Evolutionary conservation across 2,797 vertebrate genomes (phyloP).

Genomic region (Glossophaga mutica): DNA sequence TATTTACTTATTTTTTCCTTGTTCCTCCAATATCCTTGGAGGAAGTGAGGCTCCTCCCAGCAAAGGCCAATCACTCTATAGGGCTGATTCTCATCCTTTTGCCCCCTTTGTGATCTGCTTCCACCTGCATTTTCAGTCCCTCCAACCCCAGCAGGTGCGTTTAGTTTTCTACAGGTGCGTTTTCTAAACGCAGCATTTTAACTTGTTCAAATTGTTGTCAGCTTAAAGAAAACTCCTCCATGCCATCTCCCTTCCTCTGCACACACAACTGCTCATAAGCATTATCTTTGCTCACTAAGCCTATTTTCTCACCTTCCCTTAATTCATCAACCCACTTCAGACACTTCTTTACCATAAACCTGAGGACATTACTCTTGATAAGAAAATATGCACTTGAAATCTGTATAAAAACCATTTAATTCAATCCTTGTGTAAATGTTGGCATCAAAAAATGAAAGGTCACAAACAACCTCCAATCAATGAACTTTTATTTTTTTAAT

Average conservation of each 20-base stretch:
- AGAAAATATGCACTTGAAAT: neutral
- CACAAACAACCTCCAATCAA: neutral
- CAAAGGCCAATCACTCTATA: neutral
- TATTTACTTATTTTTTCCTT: neutral
- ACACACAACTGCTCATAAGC: neutral
- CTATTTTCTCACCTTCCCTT: neutral
- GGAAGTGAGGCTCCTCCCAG: neutral
- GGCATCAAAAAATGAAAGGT: neutral
- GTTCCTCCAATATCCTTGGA: neutral
- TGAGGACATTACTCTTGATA: neutral
- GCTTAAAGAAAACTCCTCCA: neutral
- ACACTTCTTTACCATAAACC: neutral
- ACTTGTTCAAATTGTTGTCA: neutral
- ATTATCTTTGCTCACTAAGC: neutral
- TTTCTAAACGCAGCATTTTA: conserved; percentile 6
- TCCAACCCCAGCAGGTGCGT: neutral
- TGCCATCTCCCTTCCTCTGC: neutral
- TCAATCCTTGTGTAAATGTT: neutral
- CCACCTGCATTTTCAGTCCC: neutral
- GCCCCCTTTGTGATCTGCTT: neutral
- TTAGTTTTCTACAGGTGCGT: neutral
- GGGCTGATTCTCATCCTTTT: neutral
- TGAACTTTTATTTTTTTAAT: neutral
- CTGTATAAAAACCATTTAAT: neutral
- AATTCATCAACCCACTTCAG: neutral